phyloP scores from a whole-genome alignment of 2,797 vertebrate species.

The Ctenochaetus hawaiiensis region DNA sequence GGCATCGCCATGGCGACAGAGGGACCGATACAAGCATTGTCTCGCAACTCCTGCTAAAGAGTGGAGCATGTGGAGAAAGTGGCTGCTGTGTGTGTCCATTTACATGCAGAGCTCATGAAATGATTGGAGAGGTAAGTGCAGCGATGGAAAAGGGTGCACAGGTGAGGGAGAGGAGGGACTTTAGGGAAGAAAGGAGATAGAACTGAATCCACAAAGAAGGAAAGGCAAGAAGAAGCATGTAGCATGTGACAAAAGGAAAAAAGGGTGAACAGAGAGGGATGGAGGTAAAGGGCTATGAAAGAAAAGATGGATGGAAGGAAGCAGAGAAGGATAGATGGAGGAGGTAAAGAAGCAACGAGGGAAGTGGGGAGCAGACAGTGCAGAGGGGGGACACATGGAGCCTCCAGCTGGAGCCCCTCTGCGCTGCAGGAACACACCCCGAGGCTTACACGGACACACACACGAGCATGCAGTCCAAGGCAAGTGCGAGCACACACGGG shows the following conservation, averaged over 20 bases:
- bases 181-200: not conserved
- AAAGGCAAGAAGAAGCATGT: not conserved
- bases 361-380: conserved; percentile 22
- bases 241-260: not conserved
- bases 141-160: not conserved
- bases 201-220: not conserved
- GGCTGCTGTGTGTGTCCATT: too few relatives aligned
- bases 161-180: not conserved
- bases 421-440: conserved; percentile 64
- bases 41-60: conserved; percentile 52
- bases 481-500: conserved; percentile 32
- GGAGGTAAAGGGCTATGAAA: not conserved
- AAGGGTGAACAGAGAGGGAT: not conserved
- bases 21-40: conserved; percentile 48
- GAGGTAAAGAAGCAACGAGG: not conserved
- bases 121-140: not conserved
- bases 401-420: conserved; percentile 72
- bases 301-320: not conserved
- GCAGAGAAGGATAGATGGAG: not conserved
- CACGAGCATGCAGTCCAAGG: conserved; percentile 31
- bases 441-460: conserved; percentile 28
- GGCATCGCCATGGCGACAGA: conserved; percentile 68
- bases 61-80: conserved; percentile 1
- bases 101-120: conserved; percentile 1
- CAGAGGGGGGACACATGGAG: conserved; percentile 30